Conservation (phyloP, 1,140 invertebrate species). For the Mylabris phalerata region DNA sequence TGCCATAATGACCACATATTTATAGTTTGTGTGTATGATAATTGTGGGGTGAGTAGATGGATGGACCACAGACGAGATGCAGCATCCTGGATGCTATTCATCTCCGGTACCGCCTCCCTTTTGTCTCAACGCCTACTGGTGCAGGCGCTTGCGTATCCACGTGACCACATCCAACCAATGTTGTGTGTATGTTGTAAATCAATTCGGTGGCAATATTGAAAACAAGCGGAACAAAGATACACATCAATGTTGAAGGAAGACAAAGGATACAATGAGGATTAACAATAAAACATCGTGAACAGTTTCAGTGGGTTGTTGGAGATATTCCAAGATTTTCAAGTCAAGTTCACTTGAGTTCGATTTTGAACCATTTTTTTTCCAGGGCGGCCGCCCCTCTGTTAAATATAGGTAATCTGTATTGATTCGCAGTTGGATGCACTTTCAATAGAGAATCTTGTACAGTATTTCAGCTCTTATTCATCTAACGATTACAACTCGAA, state of each 20-base stretch:
- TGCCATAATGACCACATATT: no score
- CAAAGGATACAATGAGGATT: conserved; percentile 10
- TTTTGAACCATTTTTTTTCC: neutral
- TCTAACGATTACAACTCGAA: no score
- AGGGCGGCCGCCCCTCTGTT: conserved; percentile 18
- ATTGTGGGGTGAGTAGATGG: no score
- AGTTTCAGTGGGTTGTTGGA: conserved; percentile 20
- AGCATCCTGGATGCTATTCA: conserved; percentile 17
- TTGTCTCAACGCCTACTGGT: conserved; percentile 30
- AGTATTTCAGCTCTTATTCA: neutral
- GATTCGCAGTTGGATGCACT: conserved; percentile 18
- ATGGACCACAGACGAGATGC: neutral
- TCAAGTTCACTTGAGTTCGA: conserved; percentile 26
- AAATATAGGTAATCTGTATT: conserved; percentile 30
- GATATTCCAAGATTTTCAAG: conserved; percentile 23
- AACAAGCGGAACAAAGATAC: conserved; percentile 17
- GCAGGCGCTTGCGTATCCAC: conserved; percentile 25
- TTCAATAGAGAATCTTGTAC: neutral
- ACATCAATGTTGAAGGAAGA: conserved; percentile 11
- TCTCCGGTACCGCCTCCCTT: conserved; percentile 19
- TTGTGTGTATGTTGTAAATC: conserved; percentile 25
- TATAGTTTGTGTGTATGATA: no score
- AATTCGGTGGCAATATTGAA: conserved; percentile 25
- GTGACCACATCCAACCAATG: conserved; percentile 25
- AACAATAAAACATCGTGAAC: conserved; percentile 9